Evolutionary conservation across 2,797 vertebrate genomes (phyloP).

Genomic region (Cuculus canorus): DNA sequence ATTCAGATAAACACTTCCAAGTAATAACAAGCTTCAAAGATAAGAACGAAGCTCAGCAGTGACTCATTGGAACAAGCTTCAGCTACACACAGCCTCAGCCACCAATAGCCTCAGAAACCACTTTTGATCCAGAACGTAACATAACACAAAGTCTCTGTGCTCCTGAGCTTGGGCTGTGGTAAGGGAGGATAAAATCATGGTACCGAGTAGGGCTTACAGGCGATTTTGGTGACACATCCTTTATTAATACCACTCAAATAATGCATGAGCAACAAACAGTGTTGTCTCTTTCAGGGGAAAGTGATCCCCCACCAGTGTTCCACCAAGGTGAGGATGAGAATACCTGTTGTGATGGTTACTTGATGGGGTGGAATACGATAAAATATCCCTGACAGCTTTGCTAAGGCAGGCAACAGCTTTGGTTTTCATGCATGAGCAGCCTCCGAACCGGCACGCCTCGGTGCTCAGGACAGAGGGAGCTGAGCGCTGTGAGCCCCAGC

Average conservation of each 20-base stretch:
- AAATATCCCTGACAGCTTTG: background rate
- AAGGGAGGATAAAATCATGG: background rate
- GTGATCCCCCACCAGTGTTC: background rate
- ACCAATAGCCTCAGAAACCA: background rate
- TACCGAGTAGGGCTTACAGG: background rate
- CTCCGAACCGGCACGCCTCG: background rate
- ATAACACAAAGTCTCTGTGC: background rate
- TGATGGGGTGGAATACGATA: background rate
- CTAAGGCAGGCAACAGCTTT: conserved; percentile 29
- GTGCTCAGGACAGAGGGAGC: background rate
- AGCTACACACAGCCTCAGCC: background rate
- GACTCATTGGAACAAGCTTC: conserved; percentile 34
- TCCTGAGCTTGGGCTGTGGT: background rate
- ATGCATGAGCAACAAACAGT: background rate
- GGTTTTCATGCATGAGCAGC: conserved; percentile 6
- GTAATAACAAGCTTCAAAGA: conserved; percentile 62
- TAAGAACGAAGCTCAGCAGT: conserved; percentile 31
- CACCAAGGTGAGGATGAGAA: background rate
- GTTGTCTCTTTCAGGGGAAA: background rate
- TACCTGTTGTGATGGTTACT: conserved; percentile 27
- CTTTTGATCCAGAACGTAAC: background rate
- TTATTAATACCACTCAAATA: background rate
- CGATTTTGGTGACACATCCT: background rate
- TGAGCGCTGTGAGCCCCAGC: accelerated
- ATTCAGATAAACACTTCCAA: conserved; percentile 39